Conservation (phyloP, 1,140 invertebrate genomes). For the Zophobas morio region DNA sequence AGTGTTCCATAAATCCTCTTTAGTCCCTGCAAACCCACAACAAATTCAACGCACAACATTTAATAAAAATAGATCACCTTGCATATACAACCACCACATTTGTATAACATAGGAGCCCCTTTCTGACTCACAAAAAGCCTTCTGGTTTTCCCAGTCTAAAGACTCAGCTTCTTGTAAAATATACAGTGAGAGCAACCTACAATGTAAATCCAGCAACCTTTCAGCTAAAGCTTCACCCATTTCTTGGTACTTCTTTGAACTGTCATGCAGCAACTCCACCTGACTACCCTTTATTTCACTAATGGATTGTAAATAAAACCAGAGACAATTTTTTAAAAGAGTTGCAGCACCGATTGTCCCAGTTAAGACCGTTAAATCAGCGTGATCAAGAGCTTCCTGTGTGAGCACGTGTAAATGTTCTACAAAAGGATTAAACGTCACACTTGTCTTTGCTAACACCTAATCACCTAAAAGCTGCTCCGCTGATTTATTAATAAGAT, state of each 20-base stretch:
- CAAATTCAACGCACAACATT: background rate
- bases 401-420: constrained; percentile 84
- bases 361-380: constrained; percentile 82
- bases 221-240: constrained; percentile 87
- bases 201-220: constrained; percentile 83
- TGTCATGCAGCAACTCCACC: constrained; percentile 65
- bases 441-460: constrained; percentile 11
- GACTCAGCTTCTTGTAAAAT: constrained; percentile 85
- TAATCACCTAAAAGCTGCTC: constrained; percentile 74
- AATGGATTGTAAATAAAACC: constrained; percentile 78
- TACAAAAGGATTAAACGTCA: constrained; percentile 54
- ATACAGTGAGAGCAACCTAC: constrained; percentile 80
- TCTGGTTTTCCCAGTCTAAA: constrained; percentile 76
- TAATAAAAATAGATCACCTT: constrained; percentile 70
- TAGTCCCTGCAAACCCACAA: constrained; percentile 72
- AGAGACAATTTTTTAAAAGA: constrained; percentile 81
- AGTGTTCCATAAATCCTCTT: constrained; percentile 83
- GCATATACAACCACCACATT: constrained; percentile 90
- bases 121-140: constrained; percentile 78
- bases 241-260: constrained; percentile 83
- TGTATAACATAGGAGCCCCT: constrained; percentile 83
- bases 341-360: constrained; percentile 84
- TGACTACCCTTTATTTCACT: constrained; percentile 68
- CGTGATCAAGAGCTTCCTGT: constrained; percentile 86
- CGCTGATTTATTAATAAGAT: constrained; percentile 78